Evolutionary conservation across 2,888 invertebrate genomes (phyloP), one percentile per base, ranked within the genome.

Genomic region (Hoplodrina blanda): DNA sequence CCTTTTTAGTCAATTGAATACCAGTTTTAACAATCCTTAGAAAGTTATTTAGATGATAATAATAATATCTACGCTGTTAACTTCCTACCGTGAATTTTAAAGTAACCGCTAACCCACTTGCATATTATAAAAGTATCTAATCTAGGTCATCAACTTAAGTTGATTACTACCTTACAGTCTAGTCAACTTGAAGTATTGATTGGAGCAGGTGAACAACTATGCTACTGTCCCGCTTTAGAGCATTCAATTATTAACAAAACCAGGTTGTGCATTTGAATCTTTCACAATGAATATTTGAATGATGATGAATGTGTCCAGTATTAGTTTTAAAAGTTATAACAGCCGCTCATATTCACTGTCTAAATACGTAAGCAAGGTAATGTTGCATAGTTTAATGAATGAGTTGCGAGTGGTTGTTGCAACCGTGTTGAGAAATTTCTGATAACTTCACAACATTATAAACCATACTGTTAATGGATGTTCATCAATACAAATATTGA

Each of bases 91-190:
- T 54, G 33, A 55, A 53, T 57, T 73, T 64, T 41, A 46, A 57
- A 65, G 56, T 63, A 41, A 57, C 56, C 50, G 10, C 53, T 75
- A 70, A 75, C 76, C 78, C 70, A 75, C 54, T 64, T 75, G 61
- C 75, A 64, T 78, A 61, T 41, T 56, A 54, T 73, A 63, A 73
- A 72, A 76, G 30, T 46, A 50, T 72, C 25, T 49, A 68, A 82
- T 81, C 78, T 83, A 63, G 81, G 81, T 81, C 83, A 76, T 71
- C 64, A 74, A 72, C 55, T 77, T 65, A 64, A 80, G 71, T 73
- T 80, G 80, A 71, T 68, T 64, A 82, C 41, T 41, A 62, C 63
- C 52, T 78, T 63, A 37, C 20, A 56, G 62, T 49, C 62, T 54
- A 53, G 65, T 65, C 60, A 52, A 41, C 54, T 66, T 69, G 20